Evolutionary conservation across 2,113 vertebrate genomes (phyloP).

Genomic region (Centropus unirufus): DNA sequence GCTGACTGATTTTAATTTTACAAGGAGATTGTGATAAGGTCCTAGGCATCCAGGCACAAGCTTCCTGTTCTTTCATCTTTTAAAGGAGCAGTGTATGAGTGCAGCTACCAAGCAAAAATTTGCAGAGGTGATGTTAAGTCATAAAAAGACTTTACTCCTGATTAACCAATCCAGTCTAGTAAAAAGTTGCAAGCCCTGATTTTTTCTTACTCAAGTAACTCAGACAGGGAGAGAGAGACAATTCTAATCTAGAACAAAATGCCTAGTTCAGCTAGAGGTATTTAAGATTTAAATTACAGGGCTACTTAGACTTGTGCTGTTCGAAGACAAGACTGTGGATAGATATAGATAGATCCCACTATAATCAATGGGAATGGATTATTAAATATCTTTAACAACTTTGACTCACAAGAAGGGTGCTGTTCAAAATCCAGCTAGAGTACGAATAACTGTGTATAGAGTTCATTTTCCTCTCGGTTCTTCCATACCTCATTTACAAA

Average conservation of each 20-base stretch:
- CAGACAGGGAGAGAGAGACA: not conserved
- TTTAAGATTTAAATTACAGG: not conserved
- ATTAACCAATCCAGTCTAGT: not conserved
- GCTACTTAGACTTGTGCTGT: not conserved
- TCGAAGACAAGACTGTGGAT: not conserved
- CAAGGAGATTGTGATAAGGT: not conserved
- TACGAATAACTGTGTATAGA: not conserved
- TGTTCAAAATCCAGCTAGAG: not conserved
- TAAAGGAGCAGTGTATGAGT: not conserved
- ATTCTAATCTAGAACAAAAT: not conserved
- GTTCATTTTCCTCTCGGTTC: not conserved
- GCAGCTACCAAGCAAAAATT: not conserved
- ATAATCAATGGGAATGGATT: not conserved
- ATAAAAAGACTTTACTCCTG: not conserved
- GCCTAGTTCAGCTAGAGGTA: not conserved
- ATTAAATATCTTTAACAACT: not conserved
- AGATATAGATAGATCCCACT: not conserved
- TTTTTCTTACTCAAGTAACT: not conserved
- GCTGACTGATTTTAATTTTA: constrained; percentile 17
- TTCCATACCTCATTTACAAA: not conserved
- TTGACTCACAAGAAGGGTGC: not conserved
- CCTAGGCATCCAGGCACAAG: not conserved
- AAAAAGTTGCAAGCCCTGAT: not conserved
- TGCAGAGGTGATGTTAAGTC: not conserved
- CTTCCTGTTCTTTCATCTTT: not conserved